Percentiles rank a stretch among this genome's conserved stretches.
Evolutionary conservation across 2,113 vertebrate species (phyloP).

Genomic region (Chloebia gouldiae): DNA sequence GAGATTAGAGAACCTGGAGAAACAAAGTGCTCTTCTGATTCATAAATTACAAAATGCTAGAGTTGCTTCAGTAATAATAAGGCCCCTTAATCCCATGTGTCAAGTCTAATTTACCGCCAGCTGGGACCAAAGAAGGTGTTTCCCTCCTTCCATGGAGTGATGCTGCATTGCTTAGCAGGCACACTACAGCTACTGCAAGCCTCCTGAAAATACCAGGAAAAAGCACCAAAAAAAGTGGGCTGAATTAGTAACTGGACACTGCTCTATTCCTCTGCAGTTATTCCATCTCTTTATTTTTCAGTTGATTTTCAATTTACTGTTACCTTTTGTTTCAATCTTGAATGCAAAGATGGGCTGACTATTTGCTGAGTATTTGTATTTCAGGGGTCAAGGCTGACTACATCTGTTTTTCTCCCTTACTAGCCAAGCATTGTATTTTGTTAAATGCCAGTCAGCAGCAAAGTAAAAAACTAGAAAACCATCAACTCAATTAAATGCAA

Average conservation of each 20-base stretch:
- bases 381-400: neutral
- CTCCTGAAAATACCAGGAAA: neutral
- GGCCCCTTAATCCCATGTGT: neutral
- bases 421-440: neutral
- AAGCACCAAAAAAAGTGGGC: neutral
- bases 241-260: neutral
- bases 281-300: neutral
- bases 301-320: neutral
- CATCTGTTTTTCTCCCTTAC: neutral
- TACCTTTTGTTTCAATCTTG: neutral
- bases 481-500: neutral
- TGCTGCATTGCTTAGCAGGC: neutral
- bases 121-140: constrained; percentile 11
- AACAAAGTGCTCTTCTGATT: neutral
- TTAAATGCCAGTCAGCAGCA: neutral
- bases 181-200: neutral
- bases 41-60: constrained; percentile 28
- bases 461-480: neutral
- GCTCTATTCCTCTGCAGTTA: neutral
- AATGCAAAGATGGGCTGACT: neutral
- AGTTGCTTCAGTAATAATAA: constrained; percentile 17
- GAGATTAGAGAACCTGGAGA: neutral
- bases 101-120: constrained; percentile 35
- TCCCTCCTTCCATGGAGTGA: neutral
- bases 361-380: neutral